Evolutionary conservation across 2,888 invertebrate genomes (phyloP).

Genomic region (Adelphocoris suturalis): DNA sequence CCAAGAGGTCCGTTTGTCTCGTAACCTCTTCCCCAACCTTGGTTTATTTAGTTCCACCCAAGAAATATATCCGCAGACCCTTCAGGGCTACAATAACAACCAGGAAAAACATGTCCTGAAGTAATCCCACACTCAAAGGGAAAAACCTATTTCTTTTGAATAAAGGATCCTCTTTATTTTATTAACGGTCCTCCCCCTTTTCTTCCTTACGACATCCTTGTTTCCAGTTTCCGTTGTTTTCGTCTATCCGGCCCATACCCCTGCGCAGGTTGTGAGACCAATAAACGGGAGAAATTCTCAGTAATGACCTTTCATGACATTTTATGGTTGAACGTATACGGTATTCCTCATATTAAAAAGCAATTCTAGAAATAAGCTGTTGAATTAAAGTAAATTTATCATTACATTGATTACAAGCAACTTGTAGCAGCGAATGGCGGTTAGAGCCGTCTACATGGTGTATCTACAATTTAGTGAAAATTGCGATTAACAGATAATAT

Average conservation of each 20-base stretch:
- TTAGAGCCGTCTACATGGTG: no score
- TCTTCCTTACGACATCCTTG: slow-evolving; percentile 26
- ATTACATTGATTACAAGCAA: no score
- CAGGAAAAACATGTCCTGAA: slow-evolving; percentile 66
- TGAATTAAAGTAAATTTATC: neutral
- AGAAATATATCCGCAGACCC: slow-evolving; percentile 61
- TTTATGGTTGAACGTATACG: neutral
- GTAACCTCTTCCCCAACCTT: slow-evolving; percentile 26
- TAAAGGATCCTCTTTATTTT: slow-evolving; percentile 70
- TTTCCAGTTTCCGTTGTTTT: slow-evolving; percentile 33
- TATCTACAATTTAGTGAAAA: no score
- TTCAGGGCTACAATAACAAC: slow-evolving; percentile 67
- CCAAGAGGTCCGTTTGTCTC: slow-evolving; percentile 65
- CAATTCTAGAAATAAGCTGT: neutral
- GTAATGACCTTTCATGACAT: neutral
- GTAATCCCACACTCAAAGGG: slow-evolving; percentile 67
- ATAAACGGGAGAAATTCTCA: neutral
- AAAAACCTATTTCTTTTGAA: slow-evolving; percentile 70
- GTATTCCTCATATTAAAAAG: neutral
- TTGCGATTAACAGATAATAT: no score
- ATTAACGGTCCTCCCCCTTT: slow-evolving; percentile 53
- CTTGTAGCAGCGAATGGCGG: no score
- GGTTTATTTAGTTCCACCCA: slow-evolving; percentile 51
- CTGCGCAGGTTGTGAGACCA: neutral
- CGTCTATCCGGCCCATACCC: neutral